A percentile compares a stretch with the other conserved stretches of the same genome.
Evolutionary conservation across 2,888 invertebrate genomes (phyloP).

Genomic region (Danaus chrysippus): DNA sequence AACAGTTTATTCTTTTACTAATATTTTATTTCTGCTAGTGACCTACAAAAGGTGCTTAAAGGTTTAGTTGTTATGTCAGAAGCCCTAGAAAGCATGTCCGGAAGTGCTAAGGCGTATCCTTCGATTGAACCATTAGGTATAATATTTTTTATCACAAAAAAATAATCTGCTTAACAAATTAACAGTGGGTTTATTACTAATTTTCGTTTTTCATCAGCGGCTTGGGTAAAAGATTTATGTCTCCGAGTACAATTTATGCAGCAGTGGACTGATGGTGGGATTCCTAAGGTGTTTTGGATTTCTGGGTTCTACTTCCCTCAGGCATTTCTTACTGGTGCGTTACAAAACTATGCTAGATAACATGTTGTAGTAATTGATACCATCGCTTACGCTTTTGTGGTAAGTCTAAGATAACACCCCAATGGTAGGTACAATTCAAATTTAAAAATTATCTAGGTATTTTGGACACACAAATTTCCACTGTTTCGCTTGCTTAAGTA

Average conservation of each 20-base stretch:
- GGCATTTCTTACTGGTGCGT: conserved; percentile 89
- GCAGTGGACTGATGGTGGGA: conserved; percentile 82
- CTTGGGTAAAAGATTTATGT: conserved; percentile 82
- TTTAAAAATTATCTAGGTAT: no score
- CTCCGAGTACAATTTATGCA: conserved; percentile 81
- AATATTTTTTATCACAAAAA: no score
- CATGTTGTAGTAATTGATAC: conserved; percentile 87
- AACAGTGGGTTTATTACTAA: background rate
- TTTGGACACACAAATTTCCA: no score
- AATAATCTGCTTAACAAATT: background rate
- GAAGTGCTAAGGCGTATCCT: conserved; percentile 82
- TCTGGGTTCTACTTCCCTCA: conserved; percentile 93
- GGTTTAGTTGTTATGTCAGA: conserved; percentile 90
- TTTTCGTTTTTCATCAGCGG: conserved; percentile 59
- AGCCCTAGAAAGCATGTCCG: conserved; percentile 83
- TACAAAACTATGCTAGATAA: conserved; percentile 90
- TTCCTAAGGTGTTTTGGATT: conserved; percentile 89
- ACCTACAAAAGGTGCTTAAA: conserved; percentile 84
- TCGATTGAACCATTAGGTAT: conserved; percentile 84
- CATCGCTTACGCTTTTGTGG: conserved; percentile 81
- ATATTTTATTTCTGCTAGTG: conserved; percentile 43
- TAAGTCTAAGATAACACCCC: background rate
- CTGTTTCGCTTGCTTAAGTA: no score
- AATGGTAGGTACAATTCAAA: no score
- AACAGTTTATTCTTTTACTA: background rate